These are phyloP conservation scores for Pyrochroa serraticornis DNA, from an alignment of 2,888 invertebrate species.

Conservation along the genomic window DNA sequence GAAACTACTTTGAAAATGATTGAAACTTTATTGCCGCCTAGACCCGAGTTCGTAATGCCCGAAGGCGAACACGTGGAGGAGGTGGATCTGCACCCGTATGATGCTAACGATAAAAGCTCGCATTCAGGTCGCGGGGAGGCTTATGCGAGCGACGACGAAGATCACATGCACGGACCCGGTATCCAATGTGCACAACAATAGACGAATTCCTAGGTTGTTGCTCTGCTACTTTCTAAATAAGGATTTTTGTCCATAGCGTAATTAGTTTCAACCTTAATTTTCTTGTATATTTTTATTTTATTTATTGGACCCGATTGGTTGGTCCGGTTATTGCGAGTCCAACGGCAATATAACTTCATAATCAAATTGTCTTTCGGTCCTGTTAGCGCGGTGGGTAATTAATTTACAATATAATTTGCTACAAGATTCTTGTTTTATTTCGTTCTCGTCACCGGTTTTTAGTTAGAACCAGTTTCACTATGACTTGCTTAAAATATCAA, in stretches of 20 bases:
- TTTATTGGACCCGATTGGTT: too few relatives aligned
- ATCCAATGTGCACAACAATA: conserved; percentile 87
- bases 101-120: conserved; percentile 64
- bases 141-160: conserved; percentile 74
- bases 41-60: conserved; percentile 74
- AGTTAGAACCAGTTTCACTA: too few relatives aligned
- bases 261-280: conserved; percentile 5
- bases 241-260: conserved; percentile 44
- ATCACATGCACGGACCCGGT: conserved; percentile 61
- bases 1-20: conserved; percentile 71
- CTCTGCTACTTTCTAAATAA: conserved; percentile 58
- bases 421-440: too few relatives aligned
- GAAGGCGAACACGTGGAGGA: conserved; percentile 85
- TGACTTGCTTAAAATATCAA: too few relatives aligned
- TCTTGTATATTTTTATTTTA: too few relatives aligned
- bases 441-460: too few relatives aligned
- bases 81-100: conserved; percentile 79
- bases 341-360: too few relatives aligned
- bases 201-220: conserved; percentile 49
- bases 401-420: too few relatives aligned
- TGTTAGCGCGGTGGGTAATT: too few relatives aligned
- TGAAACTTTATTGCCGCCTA: conserved; percentile 76
- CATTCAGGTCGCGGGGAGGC: conserved; percentile 65
- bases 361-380: too few relatives aligned
- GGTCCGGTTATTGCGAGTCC: too few relatives aligned